Base-by-base conservation (phyloP, 2,888 invertebrate species). In the Dendrolimus pini region DNA sequence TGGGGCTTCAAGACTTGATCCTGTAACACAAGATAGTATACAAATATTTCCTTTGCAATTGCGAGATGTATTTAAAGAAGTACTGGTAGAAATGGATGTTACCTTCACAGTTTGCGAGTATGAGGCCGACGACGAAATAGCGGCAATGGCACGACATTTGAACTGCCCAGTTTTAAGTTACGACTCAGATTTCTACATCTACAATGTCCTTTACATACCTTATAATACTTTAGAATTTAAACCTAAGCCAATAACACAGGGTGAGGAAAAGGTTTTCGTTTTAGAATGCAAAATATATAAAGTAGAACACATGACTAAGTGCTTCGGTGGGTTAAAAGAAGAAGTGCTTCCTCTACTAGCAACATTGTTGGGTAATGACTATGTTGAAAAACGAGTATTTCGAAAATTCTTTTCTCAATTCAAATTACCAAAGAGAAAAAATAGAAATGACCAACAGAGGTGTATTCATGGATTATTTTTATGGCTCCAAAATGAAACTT, bases 161-260 rank as follows among this genome's bases (percentile, higher is more conserved):
- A 89, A 94, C 53, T 98, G 97, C 70, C 98, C 98, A 0, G 95
- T 99, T 2, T 79, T 99, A 6, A 98, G 97, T 72, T 96, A 95
- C 68, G 99, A 99, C 83, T 98, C 98, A 0, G 99, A 99, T 85
- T 99, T 98, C 84, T 98, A 94, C 73, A 94, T 99, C 64, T 97
- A 95, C 81, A 95, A 96, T 83, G 94, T 96, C 0, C 83, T 92
- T 1, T 97, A 97, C 68, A 95, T 99, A 64, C 96, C 97, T 0
- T 93, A 96, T 64, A 90, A 93, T 42, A 94, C 94, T 41, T 74
- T 96, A 10, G 92, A 94, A 7, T 79, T 91, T 7, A 92, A 92
- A 74, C 79, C 86, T 7, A 78, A 70, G 54, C 66, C 66, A 1
- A 62, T 81, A 52, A 75, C 77, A 30, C 69, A 77, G 18, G 67